phyloP scores from a whole-genome alignment of 2,113 vertebrate species.

The Paramisgurnus dabryanus region DNA sequence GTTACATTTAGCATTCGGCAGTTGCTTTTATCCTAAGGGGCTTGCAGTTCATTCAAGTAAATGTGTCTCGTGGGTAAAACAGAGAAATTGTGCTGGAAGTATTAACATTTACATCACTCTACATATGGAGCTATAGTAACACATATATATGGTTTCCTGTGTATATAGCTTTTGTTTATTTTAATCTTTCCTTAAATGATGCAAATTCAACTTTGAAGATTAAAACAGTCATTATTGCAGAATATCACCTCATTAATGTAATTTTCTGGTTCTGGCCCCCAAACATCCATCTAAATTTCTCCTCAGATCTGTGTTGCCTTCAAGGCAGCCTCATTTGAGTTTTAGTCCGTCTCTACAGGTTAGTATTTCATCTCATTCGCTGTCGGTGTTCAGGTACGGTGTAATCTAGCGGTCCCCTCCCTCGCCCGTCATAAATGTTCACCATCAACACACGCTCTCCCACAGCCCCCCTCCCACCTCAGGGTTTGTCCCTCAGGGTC shows the following conservation, averaged over 20 bases:
- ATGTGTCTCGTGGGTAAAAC: too few relatives aligned
- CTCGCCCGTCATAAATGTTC: constrained; percentile 44
- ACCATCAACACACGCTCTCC: constrained; percentile 49
- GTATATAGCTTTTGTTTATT: too few relatives aligned
- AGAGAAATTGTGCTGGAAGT: too few relatives aligned
- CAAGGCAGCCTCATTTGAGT: constrained; percentile 31
- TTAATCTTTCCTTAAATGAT: too few relatives aligned
- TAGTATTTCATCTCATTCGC: constrained; percentile 12
- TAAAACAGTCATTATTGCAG: too few relatives aligned
- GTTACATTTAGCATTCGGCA: too few relatives aligned
- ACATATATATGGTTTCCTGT: too few relatives aligned
- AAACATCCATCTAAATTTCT: constrained; percentile 19
- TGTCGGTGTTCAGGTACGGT: constrained; percentile 38
- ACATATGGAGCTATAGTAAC: too few relatives aligned
- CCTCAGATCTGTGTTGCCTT: constrained; percentile 12
- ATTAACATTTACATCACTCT: too few relatives aligned
- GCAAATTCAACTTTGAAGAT: too few relatives aligned
- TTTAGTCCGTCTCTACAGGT: constrained; percentile 33
- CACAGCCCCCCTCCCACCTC: constrained; percentile 51
- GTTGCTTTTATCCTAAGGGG: background rate
- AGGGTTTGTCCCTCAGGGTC: constrained; percentile 65
- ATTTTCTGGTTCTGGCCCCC: background rate
- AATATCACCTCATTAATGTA: too few relatives aligned
- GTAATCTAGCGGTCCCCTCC: constrained; percentile 20
- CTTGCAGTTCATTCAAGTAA: too few relatives aligned